Evolutionary conservation across 2,113 vertebrate genomes (phyloP), one percentile per base, ranked within the genome.

Genomic region (Salvelinus namaycush): DNA sequence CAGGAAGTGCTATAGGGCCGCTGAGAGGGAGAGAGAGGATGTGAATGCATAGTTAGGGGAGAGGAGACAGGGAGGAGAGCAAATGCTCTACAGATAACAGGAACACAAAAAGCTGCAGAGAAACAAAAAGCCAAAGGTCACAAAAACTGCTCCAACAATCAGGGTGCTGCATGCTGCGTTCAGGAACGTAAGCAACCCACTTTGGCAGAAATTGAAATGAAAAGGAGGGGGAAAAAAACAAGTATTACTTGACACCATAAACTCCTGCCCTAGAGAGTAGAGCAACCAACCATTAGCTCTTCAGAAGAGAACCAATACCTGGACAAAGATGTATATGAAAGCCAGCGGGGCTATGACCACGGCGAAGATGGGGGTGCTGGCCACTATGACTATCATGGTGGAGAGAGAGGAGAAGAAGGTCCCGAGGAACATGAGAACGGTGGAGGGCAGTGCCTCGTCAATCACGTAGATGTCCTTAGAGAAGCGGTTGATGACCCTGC

Each of bases 401-500:
- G 96, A 96, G 4, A 96, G 1, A 9, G 96, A 97, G 73, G 76
- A 85, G 88, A 92, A 97, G 84, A 96, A 89, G 0, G 94, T 95
- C 2, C 86, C 88, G 12, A 99, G 91, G 92, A 98, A 94, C 96
- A 96, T 95, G 85, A 97, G 87, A 87, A 97, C 90, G 18, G 94
- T 95, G 0, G 93, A 86, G 0, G 95, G 95, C 60, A 99, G 94
- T 2, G 94, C 91, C 80, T 97, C 97, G 0, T 99, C 97, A 0
- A 99, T 96, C 84, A 97, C 54, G 0, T 94, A 95, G 83, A 99
- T 92, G 90, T 99, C 98, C 93, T 97, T 99, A 67, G 97, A 98
- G 84, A 99, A 99, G 84, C 96, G 95, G 90, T 99, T 99, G 93
- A 99, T 96, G 92, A 99, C 88, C 0, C 97, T 95, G 57, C 98